Conservation (phyloP, 2,888 invertebrate species). For the Lacanobia oleracea region DNA sequence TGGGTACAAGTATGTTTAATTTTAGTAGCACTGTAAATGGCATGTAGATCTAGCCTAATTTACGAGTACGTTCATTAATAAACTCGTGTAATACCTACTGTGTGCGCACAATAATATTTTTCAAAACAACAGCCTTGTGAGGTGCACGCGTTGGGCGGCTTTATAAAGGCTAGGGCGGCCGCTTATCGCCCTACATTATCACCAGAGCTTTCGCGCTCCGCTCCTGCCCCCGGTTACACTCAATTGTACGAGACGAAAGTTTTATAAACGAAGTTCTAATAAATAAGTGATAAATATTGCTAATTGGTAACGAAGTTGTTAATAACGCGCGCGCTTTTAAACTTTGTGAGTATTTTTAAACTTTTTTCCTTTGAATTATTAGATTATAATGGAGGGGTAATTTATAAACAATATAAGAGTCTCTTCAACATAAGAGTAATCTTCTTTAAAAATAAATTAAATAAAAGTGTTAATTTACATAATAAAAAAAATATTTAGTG, state of each 20-base stretch:
- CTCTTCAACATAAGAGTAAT: no score
- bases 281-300: constrained; percentile 48
- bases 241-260: constrained; percentile 19
- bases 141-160: constrained; percentile 64
- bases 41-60: constrained; percentile 13
- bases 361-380: background rate
- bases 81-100: constrained; percentile 3
- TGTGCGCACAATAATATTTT: constrained; percentile 38
- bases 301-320: constrained; percentile 28
- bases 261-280: constrained; percentile 15
- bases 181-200: constrained; percentile 77
- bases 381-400: background rate
- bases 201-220: constrained; percentile 73
- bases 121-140: constrained; percentile 54
- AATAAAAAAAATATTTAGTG: no score
- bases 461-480: background rate
- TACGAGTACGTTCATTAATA: constrained; percentile 27
- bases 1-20: background rate
- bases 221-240: constrained; percentile 63
- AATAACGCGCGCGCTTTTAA: constrained; percentile 25
- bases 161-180: constrained; percentile 83
- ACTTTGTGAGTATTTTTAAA: constrained; percentile 50
- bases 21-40: background rate
- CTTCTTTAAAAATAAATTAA: background rate
- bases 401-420: constrained; percentile 6